A percentile compares a stretch with the other conserved stretches of the same genome.
Conservation (phyloP, 2,888 invertebrate genomes). For the Papilio gigon region DNA sequence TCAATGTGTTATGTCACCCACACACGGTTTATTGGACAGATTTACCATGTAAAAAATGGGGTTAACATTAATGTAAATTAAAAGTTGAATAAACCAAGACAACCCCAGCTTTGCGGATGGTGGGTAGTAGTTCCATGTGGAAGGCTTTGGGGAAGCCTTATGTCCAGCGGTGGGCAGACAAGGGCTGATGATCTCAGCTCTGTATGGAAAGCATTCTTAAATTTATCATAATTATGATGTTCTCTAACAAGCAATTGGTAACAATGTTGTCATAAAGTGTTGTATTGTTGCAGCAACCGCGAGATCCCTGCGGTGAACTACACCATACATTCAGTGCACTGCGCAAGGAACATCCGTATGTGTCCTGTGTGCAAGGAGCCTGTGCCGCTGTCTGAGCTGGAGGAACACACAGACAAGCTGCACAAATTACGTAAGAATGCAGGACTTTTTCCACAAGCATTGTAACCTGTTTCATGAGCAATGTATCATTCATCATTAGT, state of each 20-base stretch:
- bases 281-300: conserved; percentile 81
- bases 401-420: conserved; percentile 79
- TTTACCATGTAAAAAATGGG: no score
- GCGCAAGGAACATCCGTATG: conserved; percentile 85
- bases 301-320: conserved; percentile 86
- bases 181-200: no score
- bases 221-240: no score
- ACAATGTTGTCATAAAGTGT: no score
- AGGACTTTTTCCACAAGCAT: not conserved
- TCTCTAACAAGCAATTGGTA: no score
- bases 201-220: no score
- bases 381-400: conserved; percentile 81
- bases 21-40: not conserved
- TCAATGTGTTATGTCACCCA: not conserved
- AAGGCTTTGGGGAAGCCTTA: no score
- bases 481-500: not conserved
- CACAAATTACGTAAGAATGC: conserved; percentile 68
- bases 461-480: not conserved
- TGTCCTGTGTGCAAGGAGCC: conserved; percentile 87
- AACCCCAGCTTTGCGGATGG: no score
- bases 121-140: no score
- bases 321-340: conserved; percentile 87
- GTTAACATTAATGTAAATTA: no score
- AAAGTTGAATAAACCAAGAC: no score
- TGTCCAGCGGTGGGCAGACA: no score